Conservation (phyloP, 2,113 vertebrate genomes). For the Dipodomys ordii region DNA sequence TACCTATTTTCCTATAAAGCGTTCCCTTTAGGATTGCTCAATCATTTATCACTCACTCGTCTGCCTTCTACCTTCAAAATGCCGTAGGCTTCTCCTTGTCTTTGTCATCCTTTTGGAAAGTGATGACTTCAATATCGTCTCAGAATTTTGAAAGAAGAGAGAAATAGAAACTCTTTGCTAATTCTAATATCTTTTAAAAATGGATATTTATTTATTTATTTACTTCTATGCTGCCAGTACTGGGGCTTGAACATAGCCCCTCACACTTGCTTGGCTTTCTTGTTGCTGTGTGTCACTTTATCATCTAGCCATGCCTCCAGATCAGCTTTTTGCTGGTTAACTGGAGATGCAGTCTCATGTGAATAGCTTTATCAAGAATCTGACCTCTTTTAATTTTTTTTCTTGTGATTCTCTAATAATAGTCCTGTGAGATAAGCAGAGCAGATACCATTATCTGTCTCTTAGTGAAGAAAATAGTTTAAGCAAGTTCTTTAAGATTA, state of each 20-base stretch:
- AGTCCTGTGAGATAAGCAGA: neutral
- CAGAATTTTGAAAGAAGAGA: conserved; percentile 28
- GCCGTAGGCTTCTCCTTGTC: neutral
- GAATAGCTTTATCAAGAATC: conserved; percentile 36
- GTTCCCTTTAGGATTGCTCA: conserved; percentile 44
- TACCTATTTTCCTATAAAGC: conserved; percentile 14
- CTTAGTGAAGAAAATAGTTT: conserved; percentile 38
- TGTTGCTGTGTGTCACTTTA: no score
- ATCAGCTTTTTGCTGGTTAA: no score
- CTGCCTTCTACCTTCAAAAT: conserved; percentile 30
- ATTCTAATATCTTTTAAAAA: neutral
- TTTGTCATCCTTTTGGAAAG: conserved; percentile 16
- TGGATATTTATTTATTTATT: no score
- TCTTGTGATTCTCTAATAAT: conserved; percentile 57
- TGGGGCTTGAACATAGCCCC: no score
- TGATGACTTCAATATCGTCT: conserved; percentile 42
- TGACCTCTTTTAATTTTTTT: conserved; percentile 52
- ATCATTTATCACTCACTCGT: neutral
- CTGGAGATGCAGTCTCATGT: no score
- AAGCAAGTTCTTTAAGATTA: neutral
- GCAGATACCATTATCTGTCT: neutral
- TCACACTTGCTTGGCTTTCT: no score
- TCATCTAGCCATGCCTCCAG: no score
- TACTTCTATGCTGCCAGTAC: no score
- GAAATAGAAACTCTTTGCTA: conserved; percentile 39